Base-by-base conservation (phyloP, 2,113 vertebrate genomes). In the Prinia subflava region DNA sequence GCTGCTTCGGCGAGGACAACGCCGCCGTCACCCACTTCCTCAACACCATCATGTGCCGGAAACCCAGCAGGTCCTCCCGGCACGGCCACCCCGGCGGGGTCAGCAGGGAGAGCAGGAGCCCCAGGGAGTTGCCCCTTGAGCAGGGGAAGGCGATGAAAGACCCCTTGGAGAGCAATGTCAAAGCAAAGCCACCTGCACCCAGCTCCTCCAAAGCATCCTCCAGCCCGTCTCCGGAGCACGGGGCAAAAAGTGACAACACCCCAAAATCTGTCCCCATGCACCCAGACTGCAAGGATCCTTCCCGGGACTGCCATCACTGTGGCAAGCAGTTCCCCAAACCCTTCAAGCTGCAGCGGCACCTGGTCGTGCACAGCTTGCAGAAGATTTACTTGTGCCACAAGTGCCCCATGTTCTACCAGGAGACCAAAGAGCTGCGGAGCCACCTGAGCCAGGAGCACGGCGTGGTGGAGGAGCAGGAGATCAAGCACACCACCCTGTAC, bases 311-410 rank as follows among this genome's bases (percentile, higher is more conserved):
- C 92, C 99, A 99, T 77, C 99, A 99, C 96, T 99, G 99, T 3
- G 99, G 99, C 52, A 99, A 99, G 73, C 99, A 99, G 86, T 99
- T 99, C 96, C 99, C 99, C 62, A 99, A 99, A 56, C 99, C 99
- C 33, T 99, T 99, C 94, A 99, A 99, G 96, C 99, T 99, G 59
- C 99, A 99, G 94, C 98, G 99, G 55, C 99, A 99, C 95, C 97
- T 99, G 44, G 99, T 99, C 5, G 99, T 99, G 83, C 99, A 99
- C 98, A 99, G 99, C 94, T 95, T 99, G 31, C 99, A 99, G 95
- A 99, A 99, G 97, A 99, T 99, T 69, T 99, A 98, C 95, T 92
- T 99, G 91, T 99, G 99, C 95, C 98, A 98, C 91, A 98, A 95
- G 95, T 99, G 99, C 91, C 99, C 99, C 0, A 98, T 98, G 59